phyloP scores from a whole-genome alignment of 2,888 invertebrate genomes.

The Scaptomyza flava region DNA sequence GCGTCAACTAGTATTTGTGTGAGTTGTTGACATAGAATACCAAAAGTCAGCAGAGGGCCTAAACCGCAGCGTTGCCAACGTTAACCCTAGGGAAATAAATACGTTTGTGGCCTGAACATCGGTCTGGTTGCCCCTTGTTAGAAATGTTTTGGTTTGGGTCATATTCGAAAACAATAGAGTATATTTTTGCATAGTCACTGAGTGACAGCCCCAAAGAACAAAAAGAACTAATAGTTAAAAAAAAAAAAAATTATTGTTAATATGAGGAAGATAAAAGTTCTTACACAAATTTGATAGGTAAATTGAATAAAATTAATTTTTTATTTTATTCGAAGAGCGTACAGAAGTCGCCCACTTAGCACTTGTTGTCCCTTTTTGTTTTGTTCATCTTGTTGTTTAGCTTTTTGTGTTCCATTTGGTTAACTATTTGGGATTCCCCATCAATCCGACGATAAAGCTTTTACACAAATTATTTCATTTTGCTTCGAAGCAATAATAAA shows the following conservation, averaged over 20 bases:
- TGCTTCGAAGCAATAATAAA: slow-evolving; percentile 58
- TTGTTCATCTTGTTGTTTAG: slow-evolving; percentile 13
- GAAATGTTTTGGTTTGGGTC: slow-evolving; percentile 19
- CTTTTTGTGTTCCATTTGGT: slow-evolving; percentile 37
- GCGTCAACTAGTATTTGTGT: slow-evolving; percentile 32
- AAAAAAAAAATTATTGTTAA: background rate
- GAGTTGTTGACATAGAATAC: slow-evolving; percentile 44
- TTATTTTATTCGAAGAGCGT: slow-evolving; percentile 11
- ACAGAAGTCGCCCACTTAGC: background rate
- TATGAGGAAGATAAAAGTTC: background rate
- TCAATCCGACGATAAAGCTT: slow-evolving; percentile 50
- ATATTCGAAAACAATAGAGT: slow-evolving; percentile 17
- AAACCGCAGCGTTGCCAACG: slow-evolving; percentile 20
- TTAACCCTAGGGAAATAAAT: slow-evolving; percentile 47
- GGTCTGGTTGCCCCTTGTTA: slow-evolving; percentile 30
- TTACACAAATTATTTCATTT: slow-evolving; percentile 72
- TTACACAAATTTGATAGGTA: background rate
- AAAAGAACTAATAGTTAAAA: background rate
- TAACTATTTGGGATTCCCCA: slow-evolving; percentile 43
- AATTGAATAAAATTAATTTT: background rate
- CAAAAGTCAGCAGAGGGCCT: slow-evolving; percentile 39
- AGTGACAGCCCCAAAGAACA: background rate
- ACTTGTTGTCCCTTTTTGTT: background rate
- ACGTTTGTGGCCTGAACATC: slow-evolving; percentile 28
- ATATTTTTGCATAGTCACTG: background rate